A percentile compares a stretch with the other conserved stretches of the same genome.
These are phyloP conservation scores for Tapera naevia DNA, from an alignment of 2,797 vertebrate species.

Conservation along the genomic window DNA sequence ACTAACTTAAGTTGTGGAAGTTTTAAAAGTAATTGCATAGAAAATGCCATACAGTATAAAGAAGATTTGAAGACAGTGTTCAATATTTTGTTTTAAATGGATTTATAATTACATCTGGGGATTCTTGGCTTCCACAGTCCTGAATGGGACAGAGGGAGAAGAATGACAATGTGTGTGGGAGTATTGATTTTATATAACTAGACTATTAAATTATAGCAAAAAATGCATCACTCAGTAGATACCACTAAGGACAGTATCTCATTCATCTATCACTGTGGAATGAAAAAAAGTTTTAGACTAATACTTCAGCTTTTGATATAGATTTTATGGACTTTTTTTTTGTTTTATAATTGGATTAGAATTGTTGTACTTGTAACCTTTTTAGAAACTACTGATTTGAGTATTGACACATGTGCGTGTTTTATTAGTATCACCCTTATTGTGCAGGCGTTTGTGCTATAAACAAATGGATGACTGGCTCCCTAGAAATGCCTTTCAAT, in stretches of 20 bases:
- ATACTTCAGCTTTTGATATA: background rate
- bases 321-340: slow-evolving; percentile 15
- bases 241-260: background rate
- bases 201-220: slow-evolving; percentile 53
- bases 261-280: slow-evolving; percentile 1
- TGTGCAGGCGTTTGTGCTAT: background rate
- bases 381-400: background rate
- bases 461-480: background rate
- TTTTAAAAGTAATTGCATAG: background rate
- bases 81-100: slow-evolving; percentile 51
- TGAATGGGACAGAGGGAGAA: slow-evolving; percentile 23
- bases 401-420: background rate
- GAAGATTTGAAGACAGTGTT: slow-evolving; percentile 5
- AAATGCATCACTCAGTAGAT: background rate
- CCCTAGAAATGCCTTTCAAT: background rate
- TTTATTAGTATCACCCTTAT: background rate
- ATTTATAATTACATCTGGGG: slow-evolving; percentile 24
- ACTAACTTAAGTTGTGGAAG: background rate
- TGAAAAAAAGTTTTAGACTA: background rate
- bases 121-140: slow-evolving; percentile 23
- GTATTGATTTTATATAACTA: slow-evolving; percentile 62
- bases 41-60: slow-evolving; percentile 2
- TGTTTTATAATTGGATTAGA: slow-evolving; percentile 3
- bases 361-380: background rate
- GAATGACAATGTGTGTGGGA: slow-evolving; percentile 32